Evolutionary conservation across 2,113 vertebrate genomes (phyloP).

Genomic region (Coregonus clupeaformis): DNA sequence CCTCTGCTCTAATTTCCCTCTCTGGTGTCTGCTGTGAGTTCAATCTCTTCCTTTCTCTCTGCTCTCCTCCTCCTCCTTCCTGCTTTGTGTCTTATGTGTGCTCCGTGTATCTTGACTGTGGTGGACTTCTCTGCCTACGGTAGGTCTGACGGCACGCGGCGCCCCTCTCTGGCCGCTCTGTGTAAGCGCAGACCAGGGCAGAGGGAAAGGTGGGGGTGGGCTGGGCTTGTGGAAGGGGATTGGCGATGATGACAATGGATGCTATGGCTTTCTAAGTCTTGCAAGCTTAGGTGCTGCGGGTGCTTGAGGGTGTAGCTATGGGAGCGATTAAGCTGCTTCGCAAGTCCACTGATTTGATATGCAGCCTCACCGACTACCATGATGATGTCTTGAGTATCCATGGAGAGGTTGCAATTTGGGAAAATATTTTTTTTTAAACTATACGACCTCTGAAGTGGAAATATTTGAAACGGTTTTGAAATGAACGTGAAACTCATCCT

Average conservation of each 20-base stretch:
- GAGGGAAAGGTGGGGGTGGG: slow-evolving; percentile 33
- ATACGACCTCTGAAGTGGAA: slow-evolving; percentile 45
- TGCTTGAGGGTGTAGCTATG: slow-evolving; percentile 71
- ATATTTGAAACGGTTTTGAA: slow-evolving; percentile 52
- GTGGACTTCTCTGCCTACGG: slow-evolving; percentile 77
- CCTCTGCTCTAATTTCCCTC: slow-evolving; percentile 71
- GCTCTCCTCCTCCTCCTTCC: slow-evolving; percentile 72
- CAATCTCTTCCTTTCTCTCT: slow-evolving; percentile 81
- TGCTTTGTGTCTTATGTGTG: slow-evolving; percentile 81
- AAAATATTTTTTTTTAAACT: not conserved
- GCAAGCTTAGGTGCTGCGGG: slow-evolving; percentile 76
- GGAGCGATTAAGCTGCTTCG: slow-evolving; percentile 70
- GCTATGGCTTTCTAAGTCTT: slow-evolving; percentile 74
- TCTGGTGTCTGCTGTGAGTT: slow-evolving; percentile 79
- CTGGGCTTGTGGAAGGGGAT: slow-evolving; percentile 62
- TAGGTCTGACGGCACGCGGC: slow-evolving; percentile 77
- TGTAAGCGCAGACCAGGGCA: slow-evolving; percentile 70
- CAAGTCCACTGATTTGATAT: slow-evolving; percentile 72
- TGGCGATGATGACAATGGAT: slow-evolving; percentile 65
- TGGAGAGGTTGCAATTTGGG: slow-evolving; percentile 52
- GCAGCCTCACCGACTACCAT: slow-evolving; percentile 66
- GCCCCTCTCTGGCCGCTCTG: slow-evolving; percentile 73
- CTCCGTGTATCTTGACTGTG: slow-evolving; percentile 80
- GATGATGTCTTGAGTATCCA: slow-evolving; percentile 59
- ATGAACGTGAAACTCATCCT: slow-evolving; percentile 67